Percentiles rank a stretch among this genome's conserved stretches.
phyloP scores from a whole-genome alignment of 2,797 vertebrate genomes.

The Melanogrammus aeglefinus region DNA sequence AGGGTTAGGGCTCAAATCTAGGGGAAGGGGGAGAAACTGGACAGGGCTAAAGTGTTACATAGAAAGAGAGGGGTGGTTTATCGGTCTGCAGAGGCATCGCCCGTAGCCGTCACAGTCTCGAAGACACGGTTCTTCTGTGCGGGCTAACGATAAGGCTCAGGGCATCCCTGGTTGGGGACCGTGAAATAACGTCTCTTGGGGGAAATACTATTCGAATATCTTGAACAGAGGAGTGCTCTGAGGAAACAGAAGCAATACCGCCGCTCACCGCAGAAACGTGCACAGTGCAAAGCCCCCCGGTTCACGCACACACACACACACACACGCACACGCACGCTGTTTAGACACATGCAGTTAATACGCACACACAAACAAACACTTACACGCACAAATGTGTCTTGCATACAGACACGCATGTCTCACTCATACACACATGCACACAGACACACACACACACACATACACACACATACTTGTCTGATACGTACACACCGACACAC shows the following conservation, averaged over 20 bases:
- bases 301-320: neutral
- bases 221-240: slow-evolving; percentile 45
- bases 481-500: slow-evolving; percentile 28
- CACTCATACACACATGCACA: neutral
- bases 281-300: neutral
- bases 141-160: slow-evolving; percentile 30
- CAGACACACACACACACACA: slow-evolving; percentile 20
- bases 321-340: slow-evolving; percentile 20
- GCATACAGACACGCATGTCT: slow-evolving; percentile 12
- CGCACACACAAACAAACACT: neutral
- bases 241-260: slow-evolving; percentile 57
- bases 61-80: slow-evolving; percentile 12
- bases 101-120: too few relatives aligned
- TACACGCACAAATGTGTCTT: neutral
- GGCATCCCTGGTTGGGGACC: slow-evolving; percentile 48
- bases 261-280: slow-evolving; percentile 52
- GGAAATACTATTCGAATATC: slow-evolving; percentile 38
- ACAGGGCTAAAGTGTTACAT: slow-evolving; percentile 3
- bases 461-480: slow-evolving; percentile 17
- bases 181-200: slow-evolving; percentile 23
- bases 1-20: too few relatives aligned
- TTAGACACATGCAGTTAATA: neutral
- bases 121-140: too few relatives aligned
- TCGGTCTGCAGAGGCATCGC: too few relatives aligned
- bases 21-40: too few relatives aligned